Evolutionary conservation across 1,140 invertebrate genomes (phyloP).

Genomic region (Brachystomella parvula): DNA sequence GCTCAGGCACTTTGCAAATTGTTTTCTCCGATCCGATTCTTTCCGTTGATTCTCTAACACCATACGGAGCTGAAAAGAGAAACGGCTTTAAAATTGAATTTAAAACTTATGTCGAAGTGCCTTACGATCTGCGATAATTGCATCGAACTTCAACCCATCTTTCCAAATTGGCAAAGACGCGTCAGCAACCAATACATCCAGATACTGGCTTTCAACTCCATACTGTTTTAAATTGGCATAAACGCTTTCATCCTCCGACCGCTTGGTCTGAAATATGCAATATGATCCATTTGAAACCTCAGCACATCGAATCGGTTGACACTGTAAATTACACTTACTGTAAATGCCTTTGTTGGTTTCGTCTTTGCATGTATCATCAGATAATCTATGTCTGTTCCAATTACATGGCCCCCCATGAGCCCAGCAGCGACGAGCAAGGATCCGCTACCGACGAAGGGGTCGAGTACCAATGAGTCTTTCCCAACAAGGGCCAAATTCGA

Average conservation of each 20-base stretch:
- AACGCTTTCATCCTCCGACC: constrained; percentile 76
- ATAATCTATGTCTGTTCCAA: constrained; percentile 89
- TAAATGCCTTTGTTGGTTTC: constrained; percentile 54
- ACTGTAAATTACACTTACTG: constrained; percentile 21
- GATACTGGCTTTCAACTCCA: constrained; percentile 59
- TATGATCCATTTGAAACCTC: too few species aligned
- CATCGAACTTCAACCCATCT: constrained; percentile 60
- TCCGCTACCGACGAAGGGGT: constrained; percentile 91
- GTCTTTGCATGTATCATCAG: constrained; percentile 83
- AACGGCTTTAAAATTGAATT: constrained; percentile 29
- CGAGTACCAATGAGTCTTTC: constrained; percentile 66
- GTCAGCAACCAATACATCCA: constrained; percentile 85
- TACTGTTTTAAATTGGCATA: constrained; percentile 80
- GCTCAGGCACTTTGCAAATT: constrained; percentile 50
- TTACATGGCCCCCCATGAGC: constrained; percentile 79
- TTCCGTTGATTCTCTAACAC: constrained; percentile 82
- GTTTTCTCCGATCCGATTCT: constrained; percentile 58
- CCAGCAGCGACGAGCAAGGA: constrained; percentile 68
- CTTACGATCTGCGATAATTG: constrained; percentile 92
- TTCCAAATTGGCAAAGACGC: constrained; percentile 75
- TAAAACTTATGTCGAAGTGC: constrained; percentile 36
- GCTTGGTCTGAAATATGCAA: constrained; percentile 47
- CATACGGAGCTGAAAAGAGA: constrained; percentile 75
- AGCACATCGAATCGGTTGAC: too few species aligned
- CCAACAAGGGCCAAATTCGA: constrained; percentile 79